Evolutionary conservation across 2,113 vertebrate genomes (phyloP).

Genomic region (Sphaerodactylus townsendi): DNA sequence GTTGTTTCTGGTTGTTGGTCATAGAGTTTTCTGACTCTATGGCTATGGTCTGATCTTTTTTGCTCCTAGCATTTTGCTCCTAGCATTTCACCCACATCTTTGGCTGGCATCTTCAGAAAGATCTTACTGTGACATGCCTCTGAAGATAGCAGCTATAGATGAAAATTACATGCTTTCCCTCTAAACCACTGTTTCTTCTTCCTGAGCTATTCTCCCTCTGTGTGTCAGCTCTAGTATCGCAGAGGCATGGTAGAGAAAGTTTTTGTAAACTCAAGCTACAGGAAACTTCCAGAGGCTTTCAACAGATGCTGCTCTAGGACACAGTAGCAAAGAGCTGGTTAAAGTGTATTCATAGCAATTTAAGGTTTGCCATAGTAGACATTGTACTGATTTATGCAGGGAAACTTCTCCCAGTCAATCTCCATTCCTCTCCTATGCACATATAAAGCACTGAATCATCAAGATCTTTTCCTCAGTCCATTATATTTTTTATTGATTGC

Average conservation of each 20-base stretch:
- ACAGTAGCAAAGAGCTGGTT: neutral
- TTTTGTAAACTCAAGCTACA: neutral
- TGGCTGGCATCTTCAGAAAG: too few species aligned
- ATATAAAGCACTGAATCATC: neutral
- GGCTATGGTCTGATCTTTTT: too few species aligned
- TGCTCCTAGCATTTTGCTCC: too few species aligned
- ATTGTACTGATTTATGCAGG: neutral
- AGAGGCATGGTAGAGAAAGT: neutral
- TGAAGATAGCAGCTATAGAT: too few species aligned
- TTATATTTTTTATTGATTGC: neutral
- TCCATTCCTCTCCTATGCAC: neutral
- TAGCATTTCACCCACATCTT: too few species aligned
- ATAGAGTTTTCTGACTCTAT: too few species aligned
- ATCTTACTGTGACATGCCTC: too few species aligned
- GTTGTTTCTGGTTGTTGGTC: too few species aligned
- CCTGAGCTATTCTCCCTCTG: too few species aligned
- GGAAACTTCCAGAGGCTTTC: neutral
- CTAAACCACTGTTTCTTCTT: too few species aligned
- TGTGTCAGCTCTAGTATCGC: too few species aligned
- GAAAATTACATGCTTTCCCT: too few species aligned
- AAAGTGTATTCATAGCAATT: neutral
- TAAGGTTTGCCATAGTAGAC: neutral
- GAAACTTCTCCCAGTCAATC: neutral
- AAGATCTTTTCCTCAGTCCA: neutral
- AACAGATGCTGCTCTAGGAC: neutral